These are phyloP conservation scores for Galago senegalensis DNA, from an alignment of 2,797 vertebrate genomes.

Conservation along the genomic window DNA sequence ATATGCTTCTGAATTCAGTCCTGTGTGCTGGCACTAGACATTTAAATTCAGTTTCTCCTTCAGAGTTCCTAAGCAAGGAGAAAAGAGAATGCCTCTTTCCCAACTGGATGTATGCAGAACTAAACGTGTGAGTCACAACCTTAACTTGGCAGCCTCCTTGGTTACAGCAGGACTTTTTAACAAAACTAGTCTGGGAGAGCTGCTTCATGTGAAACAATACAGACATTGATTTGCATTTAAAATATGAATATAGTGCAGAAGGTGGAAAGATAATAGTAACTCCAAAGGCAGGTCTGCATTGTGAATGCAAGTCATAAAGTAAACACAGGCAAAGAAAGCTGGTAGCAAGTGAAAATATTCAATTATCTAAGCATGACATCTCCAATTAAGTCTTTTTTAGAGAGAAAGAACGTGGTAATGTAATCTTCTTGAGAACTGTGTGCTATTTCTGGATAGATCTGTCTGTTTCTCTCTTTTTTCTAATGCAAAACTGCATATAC, in stretches of 20 bases:
- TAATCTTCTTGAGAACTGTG: not conserved
- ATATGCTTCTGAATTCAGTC: not conserved
- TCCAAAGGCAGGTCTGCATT: slow-evolving; percentile 4
- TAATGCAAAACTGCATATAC: not conserved
- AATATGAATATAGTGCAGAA: not conserved
- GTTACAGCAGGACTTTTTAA: not conserved
- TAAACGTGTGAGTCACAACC: slow-evolving; percentile 7
- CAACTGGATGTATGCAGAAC: not conserved
- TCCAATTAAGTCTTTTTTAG: slow-evolving; percentile 12
- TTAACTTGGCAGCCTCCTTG: slow-evolving; percentile 6
- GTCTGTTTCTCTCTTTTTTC: not conserved
- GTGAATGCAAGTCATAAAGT: slow-evolving; percentile 26
- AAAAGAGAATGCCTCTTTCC: not conserved
- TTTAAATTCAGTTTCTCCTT: slow-evolving; percentile 33
- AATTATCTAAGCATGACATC: slow-evolving; percentile 31
- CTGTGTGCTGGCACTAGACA: not conserved
- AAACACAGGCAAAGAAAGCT: not conserved
- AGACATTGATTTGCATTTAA: slow-evolving; percentile 51
- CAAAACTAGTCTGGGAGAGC: not conserved
- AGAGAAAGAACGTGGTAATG: not conserved
- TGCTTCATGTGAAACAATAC: slow-evolving; percentile 12
- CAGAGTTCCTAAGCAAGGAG: not conserved
- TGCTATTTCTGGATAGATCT: not conserved
- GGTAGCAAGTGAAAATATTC: not conserved
- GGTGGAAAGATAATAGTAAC: slow-evolving; percentile 27